These are phyloP conservation scores for Cheilosia grossa DNA, from an alignment of 2,888 invertebrate genomes.

Conservation along the genomic window DNA sequence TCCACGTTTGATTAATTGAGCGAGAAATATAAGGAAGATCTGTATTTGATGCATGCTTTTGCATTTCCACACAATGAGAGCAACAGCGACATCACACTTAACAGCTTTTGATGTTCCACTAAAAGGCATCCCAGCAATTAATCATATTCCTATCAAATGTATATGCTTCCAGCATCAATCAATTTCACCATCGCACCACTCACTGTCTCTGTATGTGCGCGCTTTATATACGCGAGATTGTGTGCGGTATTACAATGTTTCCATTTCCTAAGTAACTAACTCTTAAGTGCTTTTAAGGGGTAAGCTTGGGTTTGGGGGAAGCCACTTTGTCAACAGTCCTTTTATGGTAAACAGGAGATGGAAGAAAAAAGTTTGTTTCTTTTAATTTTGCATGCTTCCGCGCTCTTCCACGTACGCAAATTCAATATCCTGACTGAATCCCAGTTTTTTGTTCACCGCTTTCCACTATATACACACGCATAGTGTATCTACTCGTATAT, in stretches of 20 bases:
- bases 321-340: slow-evolving; percentile 69
- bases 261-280: slow-evolving; percentile 58
- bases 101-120: slow-evolving; percentile 69
- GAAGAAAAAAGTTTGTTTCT: slow-evolving; percentile 12
- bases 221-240: slow-evolving; percentile 6
- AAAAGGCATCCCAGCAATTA: slow-evolving; percentile 68
- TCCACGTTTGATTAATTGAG: slow-evolving; percentile 63
- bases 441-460: neutral
- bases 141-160: slow-evolving; percentile 66
- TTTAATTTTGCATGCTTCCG: slow-evolving; percentile 63
- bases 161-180: slow-evolving; percentile 56
- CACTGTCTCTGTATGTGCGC: slow-evolving; percentile 16
- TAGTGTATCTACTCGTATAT: neutral
- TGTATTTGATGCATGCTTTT: slow-evolving; percentile 4
- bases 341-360: slow-evolving; percentile 52
- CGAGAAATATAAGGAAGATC: slow-evolving; percentile 18
- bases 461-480: slow-evolving; percentile 9
- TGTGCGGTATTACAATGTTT: slow-evolving; percentile 55
- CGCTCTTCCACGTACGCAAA: slow-evolving; percentile 65
- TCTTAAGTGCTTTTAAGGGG: slow-evolving; percentile 72
- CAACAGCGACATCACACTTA: slow-evolving; percentile 42
- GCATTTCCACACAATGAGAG: slow-evolving; percentile 36
- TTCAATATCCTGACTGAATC: slow-evolving; percentile 67
- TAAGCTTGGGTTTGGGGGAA: slow-evolving; percentile 31
- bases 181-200: slow-evolving; percentile 53